Evolutionary conservation across 2,113 vertebrate genomes (phyloP).

Genomic region (Paedocypris sp.): DNA sequence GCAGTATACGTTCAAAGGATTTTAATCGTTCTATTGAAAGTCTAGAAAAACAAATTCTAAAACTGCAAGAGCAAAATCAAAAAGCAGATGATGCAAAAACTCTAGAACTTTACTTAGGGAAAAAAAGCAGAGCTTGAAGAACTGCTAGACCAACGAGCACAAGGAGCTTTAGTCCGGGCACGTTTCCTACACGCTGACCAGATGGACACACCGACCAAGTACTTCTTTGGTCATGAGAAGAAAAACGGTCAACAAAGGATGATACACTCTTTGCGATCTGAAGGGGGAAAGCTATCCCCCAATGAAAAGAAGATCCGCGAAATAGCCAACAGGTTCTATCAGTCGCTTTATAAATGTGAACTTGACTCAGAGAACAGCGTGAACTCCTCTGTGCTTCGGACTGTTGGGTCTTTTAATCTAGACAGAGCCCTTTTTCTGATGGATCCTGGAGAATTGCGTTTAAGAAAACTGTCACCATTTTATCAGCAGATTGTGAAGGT

Average conservation of each 20-base stretch:
- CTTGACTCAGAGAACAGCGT: not conserved
- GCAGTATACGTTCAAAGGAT: not conserved
- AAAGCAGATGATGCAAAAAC: not conserved
- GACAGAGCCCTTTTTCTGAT: no score
- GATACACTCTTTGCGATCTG: not conserved
- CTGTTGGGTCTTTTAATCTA: no score
- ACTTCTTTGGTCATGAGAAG: conserved; percentile 2
- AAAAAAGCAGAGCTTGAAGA: not conserved
- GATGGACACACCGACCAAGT: no score
- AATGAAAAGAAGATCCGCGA: not conserved
- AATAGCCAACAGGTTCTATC: not conserved
- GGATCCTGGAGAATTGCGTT: no score
- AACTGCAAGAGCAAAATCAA: not conserved
- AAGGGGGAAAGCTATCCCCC: not conserved
- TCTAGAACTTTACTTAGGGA: not conserved
- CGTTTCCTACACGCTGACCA: not conserved
- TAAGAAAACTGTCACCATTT: no score
- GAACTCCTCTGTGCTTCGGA: no score
- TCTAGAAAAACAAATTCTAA: not conserved
- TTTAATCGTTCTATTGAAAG: not conserved
- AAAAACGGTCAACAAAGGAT: not conserved
- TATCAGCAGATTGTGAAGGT: no score
- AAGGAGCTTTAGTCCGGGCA: not conserved
- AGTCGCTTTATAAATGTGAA: not conserved
- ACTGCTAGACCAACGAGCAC: not conserved